Base-by-base conservation (phyloP, 2,888 invertebrate species). In the Drosophila siamana region DNA sequence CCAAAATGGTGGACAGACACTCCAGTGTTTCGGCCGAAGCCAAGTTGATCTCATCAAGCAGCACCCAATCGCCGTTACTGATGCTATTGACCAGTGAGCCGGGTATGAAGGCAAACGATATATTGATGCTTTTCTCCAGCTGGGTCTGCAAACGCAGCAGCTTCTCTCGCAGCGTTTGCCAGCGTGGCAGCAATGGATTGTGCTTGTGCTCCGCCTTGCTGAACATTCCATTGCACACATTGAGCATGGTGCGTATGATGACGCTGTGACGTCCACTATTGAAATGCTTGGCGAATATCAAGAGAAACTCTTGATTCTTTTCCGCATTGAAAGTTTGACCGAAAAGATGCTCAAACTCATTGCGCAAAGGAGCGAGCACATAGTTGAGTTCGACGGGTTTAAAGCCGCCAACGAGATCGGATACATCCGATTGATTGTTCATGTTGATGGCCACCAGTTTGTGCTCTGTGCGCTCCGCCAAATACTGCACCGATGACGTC, bases 371-470 rank as follows among this genome's bases (percentile, higher is more conserved):
- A 50, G 94, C 93, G 24, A 99, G 57, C 0, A 98, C 94, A 84
- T 95, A 95, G 87, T 96, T 96, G 9, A 98, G 92, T 91, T 99
- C 98, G 0, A 99, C 97, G 0, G 99, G 99, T 92, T 99, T 99
- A 90, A 97, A 97, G 71, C 99, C 99, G 61, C 99, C 99, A 0
- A 99, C 94, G 38, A 99, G 94, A 93, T 99, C 99, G 0, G 98
- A 96, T 7, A 97, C 97, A 92, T 99, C 99, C 46, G 98, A 99
- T 90, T 99, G 99, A 90, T 99, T 99, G 90, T 99, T 99, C 97
- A 99, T 97, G 91, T 99, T 99, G 22, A 99, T 97, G 0, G 99
- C 99, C 28, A 96, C 94, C 28, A 99, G 93, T 89, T 96, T 97
- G 78, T 97, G 96, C 0, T 97, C 96, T 0, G 97, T 95, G 74